A percentile compares a stretch with the other conserved stretches of the same genome.
These are phyloP conservation scores for Nineta flava DNA, from an alignment of 2,888 invertebrate genomes.

Conservation along the genomic window DNA sequence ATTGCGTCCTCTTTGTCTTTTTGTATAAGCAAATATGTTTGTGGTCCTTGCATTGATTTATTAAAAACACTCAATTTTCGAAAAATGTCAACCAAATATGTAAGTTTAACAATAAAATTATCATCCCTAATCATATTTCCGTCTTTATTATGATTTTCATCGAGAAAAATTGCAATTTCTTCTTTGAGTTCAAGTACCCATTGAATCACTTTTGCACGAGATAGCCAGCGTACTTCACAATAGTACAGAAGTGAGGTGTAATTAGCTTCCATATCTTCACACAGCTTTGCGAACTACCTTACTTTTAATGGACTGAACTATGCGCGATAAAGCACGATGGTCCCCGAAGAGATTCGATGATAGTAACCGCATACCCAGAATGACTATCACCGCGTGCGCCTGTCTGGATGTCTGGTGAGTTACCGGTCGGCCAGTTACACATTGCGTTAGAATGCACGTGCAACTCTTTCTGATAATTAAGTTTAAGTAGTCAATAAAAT, in stretches of 20 bases:
- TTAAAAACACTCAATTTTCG: neutral
- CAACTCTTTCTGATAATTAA: no score
- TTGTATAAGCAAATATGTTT: neutral
- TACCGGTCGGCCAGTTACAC: no score
- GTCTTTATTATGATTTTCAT: conserved; percentile 6
- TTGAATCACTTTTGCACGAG: conserved; percentile 10
- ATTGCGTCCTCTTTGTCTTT: neutral
- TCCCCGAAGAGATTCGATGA: no score
- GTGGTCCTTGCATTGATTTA: conserved; percentile 1
- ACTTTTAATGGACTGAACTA: conserved; percentile 5
- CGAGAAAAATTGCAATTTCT: conserved; percentile 7
- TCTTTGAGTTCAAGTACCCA: conserved; percentile 7
- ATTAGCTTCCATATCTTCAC: conserved; percentile 6
- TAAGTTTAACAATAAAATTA: conserved; percentile 4
- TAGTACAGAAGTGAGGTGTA: conserved; percentile 9
- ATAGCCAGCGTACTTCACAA: conserved; percentile 9
- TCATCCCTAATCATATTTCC: conserved; percentile 2
- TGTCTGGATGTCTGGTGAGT: no score
- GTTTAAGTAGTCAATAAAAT: no score
- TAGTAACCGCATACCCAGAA: no score
- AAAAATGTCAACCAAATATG: neutral
- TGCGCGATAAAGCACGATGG: no score
- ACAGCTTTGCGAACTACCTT: conserved; percentile 5
- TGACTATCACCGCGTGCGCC: no score
- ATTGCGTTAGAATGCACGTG: no score